phyloP scores from a whole-genome alignment of 2,113 vertebrate species.

The Grammomys surdaster region DNA sequence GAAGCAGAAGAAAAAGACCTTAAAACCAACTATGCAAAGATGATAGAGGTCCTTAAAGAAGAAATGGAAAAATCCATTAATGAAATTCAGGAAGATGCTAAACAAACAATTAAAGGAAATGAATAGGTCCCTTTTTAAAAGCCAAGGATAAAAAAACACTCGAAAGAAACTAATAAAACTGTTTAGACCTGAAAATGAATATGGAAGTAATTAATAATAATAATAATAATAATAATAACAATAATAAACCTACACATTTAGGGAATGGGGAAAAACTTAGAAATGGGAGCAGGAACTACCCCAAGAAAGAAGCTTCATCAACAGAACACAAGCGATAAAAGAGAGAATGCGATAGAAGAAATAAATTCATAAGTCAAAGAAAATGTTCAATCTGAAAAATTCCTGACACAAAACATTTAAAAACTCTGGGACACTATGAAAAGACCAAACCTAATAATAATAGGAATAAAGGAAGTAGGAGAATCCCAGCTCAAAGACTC shows the following conservation, averaged over 20 bases:
- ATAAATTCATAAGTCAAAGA: neutral
- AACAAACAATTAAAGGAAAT: neutral
- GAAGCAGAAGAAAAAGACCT: neutral
- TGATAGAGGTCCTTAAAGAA: neutral
- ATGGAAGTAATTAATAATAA: neutral
- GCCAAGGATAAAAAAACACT: neutral
- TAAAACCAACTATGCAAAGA: neutral
- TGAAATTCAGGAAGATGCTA: neutral
- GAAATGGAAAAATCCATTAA: neutral
- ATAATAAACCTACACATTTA: neutral
- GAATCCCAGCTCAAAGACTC: neutral
- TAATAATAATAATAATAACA: neutral
- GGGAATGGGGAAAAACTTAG: neutral
- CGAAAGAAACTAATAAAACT: neutral
- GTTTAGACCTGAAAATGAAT: neutral
- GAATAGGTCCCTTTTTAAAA: neutral
- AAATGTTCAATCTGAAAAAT: neutral
- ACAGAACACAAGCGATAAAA: neutral
- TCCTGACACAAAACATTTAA: neutral
- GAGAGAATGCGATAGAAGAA: neutral
- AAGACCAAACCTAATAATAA: neutral
- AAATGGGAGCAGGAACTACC: neutral
- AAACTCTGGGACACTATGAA: neutral
- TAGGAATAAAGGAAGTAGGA: neutral
- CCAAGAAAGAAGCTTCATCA: neutral